Evolutionary conservation across 2,113 vertebrate genomes (phyloP).

Genomic region (Morone chrysops): DNA sequence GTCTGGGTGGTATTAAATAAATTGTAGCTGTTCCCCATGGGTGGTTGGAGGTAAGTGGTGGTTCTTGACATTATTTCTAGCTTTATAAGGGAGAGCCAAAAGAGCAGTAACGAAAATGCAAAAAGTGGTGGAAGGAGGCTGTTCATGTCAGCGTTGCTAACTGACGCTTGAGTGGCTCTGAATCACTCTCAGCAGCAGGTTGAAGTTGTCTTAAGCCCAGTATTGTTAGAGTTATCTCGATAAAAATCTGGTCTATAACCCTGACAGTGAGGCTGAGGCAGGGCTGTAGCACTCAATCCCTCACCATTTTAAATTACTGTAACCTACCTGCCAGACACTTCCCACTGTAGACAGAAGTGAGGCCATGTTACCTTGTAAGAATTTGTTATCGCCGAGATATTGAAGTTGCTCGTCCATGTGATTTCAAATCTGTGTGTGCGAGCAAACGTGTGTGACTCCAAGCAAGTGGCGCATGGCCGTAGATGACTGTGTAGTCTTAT

Average conservation of each 20-base stretch:
- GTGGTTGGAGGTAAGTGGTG: conserved; percentile 66
- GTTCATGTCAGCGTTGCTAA: conserved; percentile 54
- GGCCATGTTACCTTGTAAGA: conserved; percentile 59
- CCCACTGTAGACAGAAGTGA: conserved; percentile 53
- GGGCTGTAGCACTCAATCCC: conserved; percentile 44
- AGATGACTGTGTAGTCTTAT: conserved; percentile 78
- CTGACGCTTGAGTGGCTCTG: conserved; percentile 64
- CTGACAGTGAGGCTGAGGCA: conserved; percentile 48
- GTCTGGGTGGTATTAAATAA: conserved; percentile 59
- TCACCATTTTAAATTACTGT: conserved; percentile 67
- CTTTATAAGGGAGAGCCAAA: conserved; percentile 44
- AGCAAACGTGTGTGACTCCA: conserved; percentile 36
- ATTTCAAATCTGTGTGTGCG: conserved; percentile 64
- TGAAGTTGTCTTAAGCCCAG: conserved; percentile 52
- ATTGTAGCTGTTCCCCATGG: conserved; percentile 68
- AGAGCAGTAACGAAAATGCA: conserved; percentile 38
- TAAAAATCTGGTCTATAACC: conserved; percentile 67
- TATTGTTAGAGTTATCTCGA: conserved; percentile 64
- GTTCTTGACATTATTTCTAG: conserved; percentile 66
- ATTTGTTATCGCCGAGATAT: conserved; percentile 73
- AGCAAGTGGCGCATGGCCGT: conserved; percentile 56
- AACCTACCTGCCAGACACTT: conserved; percentile 63
- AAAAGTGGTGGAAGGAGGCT: conserved; percentile 44
- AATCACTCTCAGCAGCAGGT: conserved; percentile 55
- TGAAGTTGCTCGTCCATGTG: conserved; percentile 71